Evolutionary conservation across 2,888 invertebrate genomes (phyloP), one percentile per base, ranked within the genome.

Genomic region (Tribolium freemani): DNA sequence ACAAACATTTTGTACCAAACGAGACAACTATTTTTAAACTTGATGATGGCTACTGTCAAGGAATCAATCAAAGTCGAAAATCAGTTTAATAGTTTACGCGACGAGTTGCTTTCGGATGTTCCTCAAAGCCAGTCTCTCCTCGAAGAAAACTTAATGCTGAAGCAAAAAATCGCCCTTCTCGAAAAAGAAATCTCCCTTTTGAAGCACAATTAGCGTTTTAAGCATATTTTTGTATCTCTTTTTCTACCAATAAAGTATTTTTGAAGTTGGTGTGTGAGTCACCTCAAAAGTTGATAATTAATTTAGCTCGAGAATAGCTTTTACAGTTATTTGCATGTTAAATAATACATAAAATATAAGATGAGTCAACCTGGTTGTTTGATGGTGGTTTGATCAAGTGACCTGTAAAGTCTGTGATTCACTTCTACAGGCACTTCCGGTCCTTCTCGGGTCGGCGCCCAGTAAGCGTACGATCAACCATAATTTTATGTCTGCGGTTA

Each of bases 91-190:
- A 72, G 71, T 51, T 63, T 83, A 9, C 78, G 77, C 8, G 76
- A 80, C 10, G 81, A 81, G 13, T 69, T 81, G 5, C 63, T 63
- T 9, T 31, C 51, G 82, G 79, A 79, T 88, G 72, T 80, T 84
- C 48, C 84, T 4, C 63, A 86, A 60, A 87, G 86, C 75, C 88
- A 88, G 78, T 83, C 84, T 57, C 83, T 90, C 71, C 76, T 88
- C 30, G 89, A 89, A 78, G 87, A 88, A 31, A 90, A 89, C 77
- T 87, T 88, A 76, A 88, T 86, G 78, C 83, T 90, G 21, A 84
- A 86, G 1, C 84, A 88, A 31, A 88, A 88, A 83, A 83, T 89
- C 72, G 87, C 88, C 74, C 86, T 87, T 77, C 80, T 89, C 68
- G 88, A 88, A 21, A 26, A 61, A 5, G 45, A 69, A 54, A 48